phyloP scores from a whole-genome alignment of 2,113 vertebrate species.

The Epinephelus fuscoguttatus region DNA sequence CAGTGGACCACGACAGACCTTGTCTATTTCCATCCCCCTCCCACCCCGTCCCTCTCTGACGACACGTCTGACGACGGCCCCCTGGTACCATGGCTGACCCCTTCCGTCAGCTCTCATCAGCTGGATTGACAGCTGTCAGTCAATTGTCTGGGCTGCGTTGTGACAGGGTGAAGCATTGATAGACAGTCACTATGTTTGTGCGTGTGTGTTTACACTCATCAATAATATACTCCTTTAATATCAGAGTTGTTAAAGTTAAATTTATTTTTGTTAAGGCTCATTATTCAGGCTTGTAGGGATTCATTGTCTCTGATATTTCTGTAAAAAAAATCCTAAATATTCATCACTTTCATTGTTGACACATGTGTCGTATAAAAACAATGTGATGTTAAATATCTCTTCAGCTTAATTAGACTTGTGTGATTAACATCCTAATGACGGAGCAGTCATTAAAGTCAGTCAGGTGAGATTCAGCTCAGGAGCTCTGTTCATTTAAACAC shows the following conservation, averaged over 20 bases:
- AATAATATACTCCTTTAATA: slow-evolving; percentile 40
- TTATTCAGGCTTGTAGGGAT: neutral
- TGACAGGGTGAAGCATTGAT: slow-evolving; percentile 60
- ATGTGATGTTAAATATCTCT: neutral
- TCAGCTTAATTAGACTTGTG: neutral
- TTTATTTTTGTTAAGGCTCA: slow-evolving; percentile 5
- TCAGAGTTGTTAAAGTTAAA: slow-evolving; percentile 24
- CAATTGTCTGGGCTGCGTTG: slow-evolving; percentile 40
- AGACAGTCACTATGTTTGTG: slow-evolving; percentile 40
- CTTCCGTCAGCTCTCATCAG: slow-evolving; percentile 72
- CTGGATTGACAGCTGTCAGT: slow-evolving; percentile 74
- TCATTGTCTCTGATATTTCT: neutral
- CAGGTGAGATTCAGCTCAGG: slow-evolving; percentile 13
- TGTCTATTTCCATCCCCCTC: slow-evolving; percentile 69
- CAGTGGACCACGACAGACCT: slow-evolving; percentile 57
- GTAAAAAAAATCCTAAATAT: neutral
- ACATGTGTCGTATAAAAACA: neutral
- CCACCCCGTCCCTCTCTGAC: slow-evolving; percentile 33
- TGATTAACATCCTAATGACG: slow-evolving; percentile 20
- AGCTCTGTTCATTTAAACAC: neutral
- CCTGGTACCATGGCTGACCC: slow-evolving; percentile 61
- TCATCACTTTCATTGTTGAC: neutral
- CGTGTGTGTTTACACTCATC: slow-evolving; percentile 30
- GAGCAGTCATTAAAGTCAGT: slow-evolving; percentile 16
- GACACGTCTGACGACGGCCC: slow-evolving; percentile 43